Conservation (phyloP, 2,797 vertebrate genomes). For the Aeoliscus strigatus region DNA sequence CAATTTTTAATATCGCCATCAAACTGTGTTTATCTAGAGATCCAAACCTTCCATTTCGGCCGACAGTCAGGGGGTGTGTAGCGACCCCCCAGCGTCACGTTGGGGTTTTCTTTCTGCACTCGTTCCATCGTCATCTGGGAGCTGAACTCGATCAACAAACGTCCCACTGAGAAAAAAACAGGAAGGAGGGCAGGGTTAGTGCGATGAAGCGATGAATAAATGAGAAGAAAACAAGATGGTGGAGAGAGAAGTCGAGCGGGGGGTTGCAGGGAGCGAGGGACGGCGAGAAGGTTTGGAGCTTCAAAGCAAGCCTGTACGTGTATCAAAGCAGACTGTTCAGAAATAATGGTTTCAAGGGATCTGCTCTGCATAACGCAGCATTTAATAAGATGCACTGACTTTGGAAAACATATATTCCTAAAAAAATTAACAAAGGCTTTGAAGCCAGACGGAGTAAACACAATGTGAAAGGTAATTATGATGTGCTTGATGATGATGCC, state of each 20-base stretch:
- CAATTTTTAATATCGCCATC: too few species aligned
- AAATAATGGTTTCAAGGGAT: slow-evolving; percentile 49
- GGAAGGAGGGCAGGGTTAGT: slow-evolving; percentile 17
- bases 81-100: slow-evolving; percentile 89
- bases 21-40: too few species aligned
- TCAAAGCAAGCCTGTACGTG: slow-evolving; percentile 44
- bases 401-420: slow-evolving; percentile 33
- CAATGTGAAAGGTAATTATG: slow-evolving; percentile 43
- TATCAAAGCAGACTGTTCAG: slow-evolving; percentile 43
- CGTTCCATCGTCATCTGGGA: slow-evolving; percentile 96
- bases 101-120: slow-evolving; percentile 94
- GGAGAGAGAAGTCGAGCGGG: slow-evolving; percentile 2
- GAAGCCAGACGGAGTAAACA: slow-evolving; percentile 42
- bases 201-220: slow-evolving; percentile 13
- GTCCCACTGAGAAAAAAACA: slow-evolving; percentile 80
- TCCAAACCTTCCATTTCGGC: slow-evolving; percentile 82
- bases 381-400: slow-evolving; percentile 48
- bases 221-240: slow-evolving; percentile 2
- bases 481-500: slow-evolving; percentile 25
- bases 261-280: slow-evolving; percentile 4
- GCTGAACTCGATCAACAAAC: slow-evolving; percentile 96
- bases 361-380: slow-evolving; percentile 36
- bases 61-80: slow-evolving; percentile 88
- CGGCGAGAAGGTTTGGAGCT: slow-evolving; percentile 32
- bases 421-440: slow-evolving; percentile 55